Base-by-base conservation (phyloP, 64 coral and sea anemone species). In the Montipora foliosa region DNA sequence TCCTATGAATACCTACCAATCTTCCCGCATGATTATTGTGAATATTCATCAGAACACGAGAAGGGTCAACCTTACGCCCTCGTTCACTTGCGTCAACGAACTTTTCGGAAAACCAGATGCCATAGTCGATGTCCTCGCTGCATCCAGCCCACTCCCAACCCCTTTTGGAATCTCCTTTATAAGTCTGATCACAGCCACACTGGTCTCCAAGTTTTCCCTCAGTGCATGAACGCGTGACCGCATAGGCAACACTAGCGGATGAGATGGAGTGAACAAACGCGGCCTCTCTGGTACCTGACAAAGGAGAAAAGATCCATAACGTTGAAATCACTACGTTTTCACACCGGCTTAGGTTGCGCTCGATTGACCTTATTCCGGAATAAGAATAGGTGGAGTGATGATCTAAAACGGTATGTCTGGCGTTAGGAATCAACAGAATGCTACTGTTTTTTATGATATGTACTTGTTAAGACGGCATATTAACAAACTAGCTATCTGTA, bases 241-340 rank as follows among this genome's bases (percentile, higher is more conserved):
- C 91, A 51, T 85, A 96, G 0, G 97, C 94, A 5, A 98, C 97
- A 2, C 91, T 91, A 10, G 97, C 97, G 0, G 97, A 91, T 53
- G 94, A 95, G 52, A 98, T 95, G 49, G 97, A 89, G 53, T 98
- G 94, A 24, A 98, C 97, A 87, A 98, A 98, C 1, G 94, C 97
- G 13, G 97, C 94, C 72, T 98, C 97, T 77, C 97, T 81, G 22
- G 97, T 98, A 22, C 97, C 97, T 98, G 73, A 3, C n/a, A 57
- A 49, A 57, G 20, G 8, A 1, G 51, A 77, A 8, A 16, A 90
- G 52, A 3, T 14, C 12, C 62, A 17, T 55, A 5, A 37, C 37
- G 37, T 37, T 37, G 37, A 37, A 37, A 37, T 37, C 37, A 37
- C 37, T 37, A 37, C 37, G 37, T 37, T 37, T 37, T 37, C 37